phyloP scores from a whole-genome alignment of 2,113 vertebrate species.

The Limanda limanda region DNA sequence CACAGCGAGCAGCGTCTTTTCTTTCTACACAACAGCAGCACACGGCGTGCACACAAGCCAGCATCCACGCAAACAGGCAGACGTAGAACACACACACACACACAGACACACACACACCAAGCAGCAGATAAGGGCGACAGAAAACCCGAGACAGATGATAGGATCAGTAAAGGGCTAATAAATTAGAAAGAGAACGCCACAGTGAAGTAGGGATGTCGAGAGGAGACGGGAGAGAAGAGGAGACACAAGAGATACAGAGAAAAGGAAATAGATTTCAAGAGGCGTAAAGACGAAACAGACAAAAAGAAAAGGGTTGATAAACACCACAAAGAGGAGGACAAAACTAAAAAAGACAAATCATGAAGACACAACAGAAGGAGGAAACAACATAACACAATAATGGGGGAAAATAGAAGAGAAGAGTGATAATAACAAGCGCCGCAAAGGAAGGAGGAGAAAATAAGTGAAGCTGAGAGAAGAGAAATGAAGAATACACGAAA shows the following conservation, averaged over 20 bases:
- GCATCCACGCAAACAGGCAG: not conserved
- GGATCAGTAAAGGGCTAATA: slow-evolving; percentile 35
- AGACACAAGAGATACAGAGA: not conserved
- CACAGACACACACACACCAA: not conserved
- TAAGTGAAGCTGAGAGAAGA: not conserved
- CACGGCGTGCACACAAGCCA: not conserved
- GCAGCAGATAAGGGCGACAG: slow-evolving; percentile 56
- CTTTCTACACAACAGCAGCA: not conserved
- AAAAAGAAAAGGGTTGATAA: not conserved
- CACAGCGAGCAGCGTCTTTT: slow-evolving; percentile 50
- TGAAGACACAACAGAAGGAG: not conserved
- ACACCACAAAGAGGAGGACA: not conserved
- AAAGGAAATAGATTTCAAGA: not conserved
- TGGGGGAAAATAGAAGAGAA: not conserved
- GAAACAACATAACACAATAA: not conserved
- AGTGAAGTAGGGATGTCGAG: slow-evolving; percentile 25
- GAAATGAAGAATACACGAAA: not conserved
- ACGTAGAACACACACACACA: not conserved
- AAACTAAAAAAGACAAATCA: too few species aligned
- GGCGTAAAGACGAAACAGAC: not conserved
- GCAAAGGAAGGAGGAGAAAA: not conserved
- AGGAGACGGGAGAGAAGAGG: not conserved
- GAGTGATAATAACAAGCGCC: not conserved
- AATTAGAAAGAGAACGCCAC: slow-evolving; percentile 42
- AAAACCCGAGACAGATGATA: slow-evolving; percentile 46